Conservation (phyloP, 1,140 invertebrate species). For the Panagrolaimus sp. region DNA sequence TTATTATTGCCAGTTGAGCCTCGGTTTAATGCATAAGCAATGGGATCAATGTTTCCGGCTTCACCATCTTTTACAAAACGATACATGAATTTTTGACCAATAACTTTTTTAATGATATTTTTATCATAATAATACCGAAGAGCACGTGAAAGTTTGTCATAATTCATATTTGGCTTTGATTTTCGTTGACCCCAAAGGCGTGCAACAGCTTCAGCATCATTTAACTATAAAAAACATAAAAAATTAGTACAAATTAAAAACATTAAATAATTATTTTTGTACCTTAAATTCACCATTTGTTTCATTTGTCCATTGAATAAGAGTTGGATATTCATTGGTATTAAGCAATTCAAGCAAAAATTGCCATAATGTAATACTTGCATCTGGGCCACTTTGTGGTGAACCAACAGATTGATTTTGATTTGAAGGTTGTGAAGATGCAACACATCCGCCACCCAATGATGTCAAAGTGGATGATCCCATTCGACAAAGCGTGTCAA, state of each 20-base stretch:
- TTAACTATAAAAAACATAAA: background rate
- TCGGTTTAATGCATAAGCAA: slow-evolving; percentile 12
- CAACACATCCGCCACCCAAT: background rate
- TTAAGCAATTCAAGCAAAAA: slow-evolving; percentile 5
- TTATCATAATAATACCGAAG: slow-evolving; percentile 10
- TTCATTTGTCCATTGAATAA: background rate
- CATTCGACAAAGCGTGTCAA: too few relatives aligned
- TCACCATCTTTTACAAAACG: slow-evolving; percentile 50
- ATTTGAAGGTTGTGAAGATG: background rate
- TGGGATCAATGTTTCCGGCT: slow-evolving; percentile 15
- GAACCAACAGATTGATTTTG: background rate
- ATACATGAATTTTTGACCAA: slow-evolving; percentile 59
- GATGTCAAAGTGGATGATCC: too few relatives aligned
- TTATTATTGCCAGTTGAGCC: background rate
- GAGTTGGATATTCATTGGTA: background rate
- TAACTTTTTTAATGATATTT: slow-evolving; percentile 17
- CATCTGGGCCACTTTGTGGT: background rate
- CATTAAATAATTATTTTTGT: background rate
- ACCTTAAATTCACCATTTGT: background rate
- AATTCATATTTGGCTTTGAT: slow-evolving; percentile 1
- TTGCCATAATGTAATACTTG: background rate
- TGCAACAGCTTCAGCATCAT: background rate
- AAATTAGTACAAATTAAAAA: background rate
- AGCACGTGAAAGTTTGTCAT: slow-evolving; percentile 2
- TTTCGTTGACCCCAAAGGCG: slow-evolving; percentile 3